Evolutionary conservation across 2,113 vertebrate species (phyloP).

Genomic region (Entelurus aequoreus): DNA sequence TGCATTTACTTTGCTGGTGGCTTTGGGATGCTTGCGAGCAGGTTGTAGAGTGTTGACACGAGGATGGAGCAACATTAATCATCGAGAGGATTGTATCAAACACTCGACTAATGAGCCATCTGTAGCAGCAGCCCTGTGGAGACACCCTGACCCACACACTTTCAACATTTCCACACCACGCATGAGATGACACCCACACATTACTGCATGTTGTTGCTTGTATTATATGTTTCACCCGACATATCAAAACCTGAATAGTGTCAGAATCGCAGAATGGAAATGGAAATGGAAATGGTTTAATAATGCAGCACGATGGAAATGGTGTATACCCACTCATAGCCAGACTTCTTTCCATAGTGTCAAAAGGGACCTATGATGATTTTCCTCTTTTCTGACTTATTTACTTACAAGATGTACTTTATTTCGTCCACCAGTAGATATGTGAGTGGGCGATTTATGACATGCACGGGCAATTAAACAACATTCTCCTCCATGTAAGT

Average conservation of each 20-base stretch:
- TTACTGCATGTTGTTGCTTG: background rate
- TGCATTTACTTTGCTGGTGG: background rate
- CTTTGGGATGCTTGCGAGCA: conserved; percentile 26
- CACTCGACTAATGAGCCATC: conserved; percentile 64
- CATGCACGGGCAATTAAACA: too few species aligned
- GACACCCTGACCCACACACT: conserved; percentile 42
- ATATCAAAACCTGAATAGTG: background rate
- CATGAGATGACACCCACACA: conserved; percentile 12
- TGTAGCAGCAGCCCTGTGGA: conserved; percentile 42
- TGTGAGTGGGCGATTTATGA: too few species aligned
- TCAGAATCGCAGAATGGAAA: background rate
- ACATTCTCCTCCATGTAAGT: too few species aligned
- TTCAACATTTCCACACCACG: conserved; percentile 10
- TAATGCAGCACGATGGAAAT: too few species aligned
- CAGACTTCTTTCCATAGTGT: too few species aligned
- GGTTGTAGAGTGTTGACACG: conserved; percentile 55
- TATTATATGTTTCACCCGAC: background rate
- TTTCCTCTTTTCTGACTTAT: too few species aligned
- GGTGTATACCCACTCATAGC: too few species aligned
- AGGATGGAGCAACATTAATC: conserved; percentile 29
- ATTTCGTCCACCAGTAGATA: too few species aligned
- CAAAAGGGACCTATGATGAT: too few species aligned
- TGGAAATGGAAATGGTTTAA: background rate
- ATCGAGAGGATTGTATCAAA: conserved; percentile 38
- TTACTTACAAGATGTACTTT: too few species aligned